A percentile compares a stretch with the other conserved stretches of the same genome.
Evolutionary conservation across 2,888 invertebrate genomes (phyloP).

Genomic region (Eupithecia abbreviata): DNA sequence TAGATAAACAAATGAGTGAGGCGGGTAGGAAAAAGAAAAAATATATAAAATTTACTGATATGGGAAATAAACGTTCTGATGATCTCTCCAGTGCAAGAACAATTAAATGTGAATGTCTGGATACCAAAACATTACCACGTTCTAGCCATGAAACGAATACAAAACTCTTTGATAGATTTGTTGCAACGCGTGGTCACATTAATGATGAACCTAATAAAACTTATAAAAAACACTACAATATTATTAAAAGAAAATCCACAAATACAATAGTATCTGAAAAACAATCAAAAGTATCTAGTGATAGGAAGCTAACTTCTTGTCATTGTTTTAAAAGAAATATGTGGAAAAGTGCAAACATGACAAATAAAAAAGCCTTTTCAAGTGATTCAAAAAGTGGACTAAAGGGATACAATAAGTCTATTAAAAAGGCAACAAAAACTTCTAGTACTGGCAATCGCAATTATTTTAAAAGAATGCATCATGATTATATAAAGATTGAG

Average conservation of each 20-base stretch:
- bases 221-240: background rate
- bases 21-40: too few species aligned
- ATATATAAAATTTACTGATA: too few species aligned
- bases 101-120: too few species aligned
- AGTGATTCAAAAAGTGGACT: background rate
- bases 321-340: background rate
- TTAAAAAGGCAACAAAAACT: background rate
- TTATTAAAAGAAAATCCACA: background rate
- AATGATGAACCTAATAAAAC: background rate
- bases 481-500: background rate
- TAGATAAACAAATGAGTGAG: background rate
- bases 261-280: background rate
- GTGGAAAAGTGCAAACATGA: background rate
- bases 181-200: too few species aligned
- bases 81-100: too few species aligned
- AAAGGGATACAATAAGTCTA: background rate
- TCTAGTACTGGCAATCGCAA: background rate
- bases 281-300: background rate
- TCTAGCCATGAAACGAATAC: too few species aligned
- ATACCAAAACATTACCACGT: too few species aligned
- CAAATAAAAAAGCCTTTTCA: background rate
- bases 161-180: too few species aligned
- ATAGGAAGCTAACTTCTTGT: background rate
- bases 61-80: too few species aligned
- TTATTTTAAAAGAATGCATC: background rate